Evolutionary conservation across 2,797 vertebrate genomes (phyloP).

Genomic region (Geotrypetes seraphini): DNA sequence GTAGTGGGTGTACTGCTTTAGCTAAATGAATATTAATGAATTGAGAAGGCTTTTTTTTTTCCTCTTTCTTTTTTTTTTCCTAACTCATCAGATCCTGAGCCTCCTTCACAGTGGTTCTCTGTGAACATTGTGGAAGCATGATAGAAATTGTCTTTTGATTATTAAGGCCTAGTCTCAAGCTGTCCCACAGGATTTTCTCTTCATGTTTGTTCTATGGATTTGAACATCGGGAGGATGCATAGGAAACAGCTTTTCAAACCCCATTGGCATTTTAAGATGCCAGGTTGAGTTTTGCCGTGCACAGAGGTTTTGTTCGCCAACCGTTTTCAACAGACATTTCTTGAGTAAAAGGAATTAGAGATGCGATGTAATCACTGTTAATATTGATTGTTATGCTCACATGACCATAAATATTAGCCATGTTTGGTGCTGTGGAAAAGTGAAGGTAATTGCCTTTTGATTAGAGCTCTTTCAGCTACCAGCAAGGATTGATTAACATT

Average conservation of each 20-base stretch:
- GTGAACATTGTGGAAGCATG: conserved; percentile 52
- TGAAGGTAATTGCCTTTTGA: conserved; percentile 69
- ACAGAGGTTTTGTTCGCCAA: conserved; percentile 47
- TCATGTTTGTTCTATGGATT: conserved; percentile 58
- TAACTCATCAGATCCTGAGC: conserved; percentile 50
- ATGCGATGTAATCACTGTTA: conserved; percentile 54
- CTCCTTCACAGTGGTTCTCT: conserved; percentile 53
- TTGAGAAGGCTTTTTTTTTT: conserved; percentile 48
- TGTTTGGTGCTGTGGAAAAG: conserved; percentile 63
- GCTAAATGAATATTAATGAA: conserved; percentile 64
- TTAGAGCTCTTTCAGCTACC: conserved; percentile 58
- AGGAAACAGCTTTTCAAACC: conserved; percentile 47
- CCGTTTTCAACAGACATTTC: conserved; percentile 36
- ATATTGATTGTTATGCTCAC: conserved; percentile 60
- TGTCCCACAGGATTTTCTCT: conserved; percentile 61
- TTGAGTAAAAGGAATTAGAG: conserved; percentile 50
- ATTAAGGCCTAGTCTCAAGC: conserved; percentile 69
- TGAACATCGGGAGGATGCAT: conserved; percentile 62
- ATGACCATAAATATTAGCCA: conserved; percentile 69
- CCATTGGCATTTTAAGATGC: conserved; percentile 44
- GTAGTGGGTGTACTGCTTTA: conserved; percentile 56
- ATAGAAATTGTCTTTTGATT: conserved; percentile 73
- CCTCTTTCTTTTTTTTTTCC: conserved; percentile 32
- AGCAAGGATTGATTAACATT: conserved; percentile 62
- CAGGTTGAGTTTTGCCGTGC: conserved; percentile 37